Evolutionary conservation across 2,113 vertebrate species (phyloP).

Genomic region (Struthio camelus): DNA sequence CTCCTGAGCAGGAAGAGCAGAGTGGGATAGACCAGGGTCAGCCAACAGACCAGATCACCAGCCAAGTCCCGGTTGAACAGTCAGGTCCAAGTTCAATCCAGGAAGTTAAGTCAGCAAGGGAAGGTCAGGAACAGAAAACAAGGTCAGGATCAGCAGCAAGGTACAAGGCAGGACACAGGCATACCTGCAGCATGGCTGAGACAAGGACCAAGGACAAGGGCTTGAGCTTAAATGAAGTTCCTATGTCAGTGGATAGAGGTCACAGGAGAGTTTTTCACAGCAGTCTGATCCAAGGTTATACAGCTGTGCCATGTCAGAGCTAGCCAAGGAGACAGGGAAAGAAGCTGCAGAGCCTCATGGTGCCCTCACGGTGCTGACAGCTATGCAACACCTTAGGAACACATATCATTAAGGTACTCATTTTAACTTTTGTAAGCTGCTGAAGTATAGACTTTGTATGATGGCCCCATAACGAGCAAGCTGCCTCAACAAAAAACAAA

Average conservation of each 20-base stretch:
- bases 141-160: background rate
- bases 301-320: background rate
- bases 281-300: background rate
- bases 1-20: background rate
- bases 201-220: background rate
- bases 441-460: background rate
- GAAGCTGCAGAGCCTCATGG: background rate
- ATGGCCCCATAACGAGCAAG: background rate
- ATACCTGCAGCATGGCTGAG: background rate
- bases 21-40: background rate
- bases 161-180: background rate
- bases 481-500: background rate
- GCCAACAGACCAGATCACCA: background rate
- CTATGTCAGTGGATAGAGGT: background rate
- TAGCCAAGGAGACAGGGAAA: background rate
- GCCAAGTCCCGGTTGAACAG: background rate
- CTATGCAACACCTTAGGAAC: background rate
- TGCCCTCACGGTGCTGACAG: background rate
- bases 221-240: background rate
- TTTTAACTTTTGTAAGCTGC: background rate
- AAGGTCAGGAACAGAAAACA: background rate
- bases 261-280: background rate
- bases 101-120: background rate
- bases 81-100: background rate
- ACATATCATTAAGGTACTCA: background rate